Conservation (phyloP, 2,797 vertebrate species). For the Siniperca obscura region DNA sequence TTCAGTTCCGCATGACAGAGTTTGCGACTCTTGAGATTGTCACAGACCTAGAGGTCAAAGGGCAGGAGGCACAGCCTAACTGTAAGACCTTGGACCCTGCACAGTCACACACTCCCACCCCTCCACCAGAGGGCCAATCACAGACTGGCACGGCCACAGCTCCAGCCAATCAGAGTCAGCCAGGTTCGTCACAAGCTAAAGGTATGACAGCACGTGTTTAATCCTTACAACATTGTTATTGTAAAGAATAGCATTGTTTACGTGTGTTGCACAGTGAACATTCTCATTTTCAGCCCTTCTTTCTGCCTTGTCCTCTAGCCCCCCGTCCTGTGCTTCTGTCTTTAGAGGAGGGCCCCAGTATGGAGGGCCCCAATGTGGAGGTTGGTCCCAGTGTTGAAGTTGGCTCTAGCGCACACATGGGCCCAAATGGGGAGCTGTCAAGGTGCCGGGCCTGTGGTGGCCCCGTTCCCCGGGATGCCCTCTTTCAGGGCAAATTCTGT, state of each 20-base stretch:
- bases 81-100: slow-evolving; percentile 71
- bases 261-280: neutral
- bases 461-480: slow-evolving; percentile 77
- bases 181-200: slow-evolving; percentile 76
- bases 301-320: slow-evolving; percentile 58
- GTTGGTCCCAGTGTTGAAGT: slow-evolving; percentile 79
- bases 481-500: slow-evolving; percentile 87
- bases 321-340: slow-evolving; percentile 71
- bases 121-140: slow-evolving; percentile 82
- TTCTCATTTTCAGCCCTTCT: slow-evolving; percentile 31
- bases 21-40: slow-evolving; percentile 91
- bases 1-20: slow-evolving; percentile 89
- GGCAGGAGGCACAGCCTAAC: slow-evolving; percentile 68
- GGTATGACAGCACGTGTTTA: slow-evolving; percentile 36
- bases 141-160: slow-evolving; percentile 51
- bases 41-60: slow-evolving; percentile 84
- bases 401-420: slow-evolving; percentile 52
- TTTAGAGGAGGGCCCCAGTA: slow-evolving; percentile 75
- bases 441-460: slow-evolving; percentile 81
- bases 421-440: slow-evolving; percentile 68
- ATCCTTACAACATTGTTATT: slow-evolving; percentile 1
- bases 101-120: slow-evolving; percentile 79
- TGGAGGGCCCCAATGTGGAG: slow-evolving; percentile 73
- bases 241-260: slow-evolving; percentile 9
- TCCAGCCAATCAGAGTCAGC: slow-evolving; percentile 61